Evolutionary conservation across 2,888 invertebrate species (phyloP).

Genomic region (Phyto melanocephala): DNA sequence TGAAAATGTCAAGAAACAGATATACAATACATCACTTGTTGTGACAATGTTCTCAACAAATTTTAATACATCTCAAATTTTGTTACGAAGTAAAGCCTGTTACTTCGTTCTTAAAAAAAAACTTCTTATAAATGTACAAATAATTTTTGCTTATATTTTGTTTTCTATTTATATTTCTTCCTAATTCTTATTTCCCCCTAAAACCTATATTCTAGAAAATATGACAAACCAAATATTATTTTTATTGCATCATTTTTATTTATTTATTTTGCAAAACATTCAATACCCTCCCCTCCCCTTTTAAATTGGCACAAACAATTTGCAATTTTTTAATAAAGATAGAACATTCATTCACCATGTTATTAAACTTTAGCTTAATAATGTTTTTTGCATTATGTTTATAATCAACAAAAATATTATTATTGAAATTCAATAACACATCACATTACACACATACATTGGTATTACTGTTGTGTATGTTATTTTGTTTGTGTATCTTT

Average conservation of each 20-base stretch:
- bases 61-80: too few species aligned
- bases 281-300: background rate
- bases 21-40: too few species aligned
- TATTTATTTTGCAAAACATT: background rate
- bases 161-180: too few species aligned
- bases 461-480: background rate
- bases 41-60: too few species aligned
- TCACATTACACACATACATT: background rate
- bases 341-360: background rate
- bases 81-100: too few species aligned
- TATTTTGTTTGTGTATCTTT: background rate
- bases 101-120: too few species aligned
- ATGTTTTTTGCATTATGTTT: background rate
- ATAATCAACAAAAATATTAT: constrained; percentile 4
- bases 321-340: background rate
- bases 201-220: background rate
- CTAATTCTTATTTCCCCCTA: too few species aligned
- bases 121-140: too few species aligned
- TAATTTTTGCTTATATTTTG: too few species aligned
- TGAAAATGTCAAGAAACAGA: too few species aligned
- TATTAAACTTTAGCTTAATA: background rate
- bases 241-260: background rate
- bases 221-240: background rate
- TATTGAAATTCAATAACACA: constrained; percentile 28
- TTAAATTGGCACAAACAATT: background rate